phyloP scores from a whole-genome alignment of 2,113 vertebrate species.

The Leiothrix lutea region DNA sequence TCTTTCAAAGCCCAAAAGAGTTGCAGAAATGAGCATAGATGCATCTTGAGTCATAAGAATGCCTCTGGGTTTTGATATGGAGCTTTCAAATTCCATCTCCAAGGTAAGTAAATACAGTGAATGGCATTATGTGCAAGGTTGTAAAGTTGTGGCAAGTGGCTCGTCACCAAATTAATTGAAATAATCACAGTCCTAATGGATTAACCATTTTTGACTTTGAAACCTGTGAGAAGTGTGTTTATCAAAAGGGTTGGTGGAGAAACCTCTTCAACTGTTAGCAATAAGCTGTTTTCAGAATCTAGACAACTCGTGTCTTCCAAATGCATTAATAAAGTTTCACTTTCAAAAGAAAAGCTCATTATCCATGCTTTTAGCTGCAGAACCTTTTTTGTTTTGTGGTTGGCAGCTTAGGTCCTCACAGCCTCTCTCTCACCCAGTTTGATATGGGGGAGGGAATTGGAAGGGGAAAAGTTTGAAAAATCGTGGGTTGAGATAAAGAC shows the following conservation, averaged over 20 bases:
- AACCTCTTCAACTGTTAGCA: not conserved
- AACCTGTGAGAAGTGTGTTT: not conserved
- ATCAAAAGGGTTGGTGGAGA: not conserved
- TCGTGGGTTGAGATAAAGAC: rapidly evolving
- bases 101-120: not conserved
- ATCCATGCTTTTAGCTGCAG: not conserved
- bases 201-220: not conserved
- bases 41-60: not conserved
- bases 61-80: not conserved
- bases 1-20: not conserved
- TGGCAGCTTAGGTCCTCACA: not conserved
- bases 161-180: not conserved
- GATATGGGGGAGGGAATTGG: rapidly evolving
- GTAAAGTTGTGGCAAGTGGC: not conserved
- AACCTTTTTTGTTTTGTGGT: not conserved
- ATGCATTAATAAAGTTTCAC: not conserved
- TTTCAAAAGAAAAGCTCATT: not conserved
- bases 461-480: not conserved
- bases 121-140: not conserved
- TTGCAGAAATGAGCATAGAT: not conserved
- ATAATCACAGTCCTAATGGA: not conserved
- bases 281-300: not conserved
- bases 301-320: not conserved
- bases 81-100: not conserved
- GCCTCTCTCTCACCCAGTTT: rapidly evolving